Evolutionary conservation across 2,113 vertebrate genomes (phyloP), one percentile per base, ranked within the genome.

Genomic region (Triplophysa siluroides): DNA sequence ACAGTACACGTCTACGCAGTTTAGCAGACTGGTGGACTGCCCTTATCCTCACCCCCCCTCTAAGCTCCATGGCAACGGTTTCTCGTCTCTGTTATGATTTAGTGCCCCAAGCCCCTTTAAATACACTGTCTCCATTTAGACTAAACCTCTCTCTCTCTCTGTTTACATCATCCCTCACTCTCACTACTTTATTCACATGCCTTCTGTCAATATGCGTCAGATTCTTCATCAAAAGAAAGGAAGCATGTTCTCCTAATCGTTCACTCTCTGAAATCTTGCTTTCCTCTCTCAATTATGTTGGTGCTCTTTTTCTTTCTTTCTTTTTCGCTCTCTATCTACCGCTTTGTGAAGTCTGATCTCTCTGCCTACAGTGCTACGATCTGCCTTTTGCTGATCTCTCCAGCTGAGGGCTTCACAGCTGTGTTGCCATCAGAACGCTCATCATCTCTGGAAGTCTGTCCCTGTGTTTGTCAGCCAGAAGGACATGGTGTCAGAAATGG

Each of bases 51-150:
- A 47, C 58, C 71, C 10, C 16, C 33, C 56, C 65, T 33, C 14
- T 38, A 41, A 60, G 38, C 73, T 75, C 71, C 71, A 68, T 81
- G 79, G 79, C 79, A 81, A 81, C 79, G 45, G 73, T 52, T 61
- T 76, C 56, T 68, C 64, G 23, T 47, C 56, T 12, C 66, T 21
- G 66, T 47, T 29, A 69, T 81, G 73, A 76, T 76, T 70, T 81
- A 76, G 54, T 76, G 73, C 64, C 79, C 24, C 62, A 33, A 62
- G 79, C 52, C 66, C 52, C 72, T 81, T 74, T 69, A 81, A 81
- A 81, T 81, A 76, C 64, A 69, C 64, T 4, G 43, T 80, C 78
- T 80, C 78, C 43, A 43, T 67, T 81, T 45, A 76, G 62, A 43
- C 64, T 41, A 38, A 8, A 52, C 56, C 79, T 68, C 50, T 38